Percentiles rank a stretch among this genome's conserved stretches.
phyloP scores from a whole-genome alignment of 2,888 invertebrate species.

The Drosophila macrospina region DNA sequence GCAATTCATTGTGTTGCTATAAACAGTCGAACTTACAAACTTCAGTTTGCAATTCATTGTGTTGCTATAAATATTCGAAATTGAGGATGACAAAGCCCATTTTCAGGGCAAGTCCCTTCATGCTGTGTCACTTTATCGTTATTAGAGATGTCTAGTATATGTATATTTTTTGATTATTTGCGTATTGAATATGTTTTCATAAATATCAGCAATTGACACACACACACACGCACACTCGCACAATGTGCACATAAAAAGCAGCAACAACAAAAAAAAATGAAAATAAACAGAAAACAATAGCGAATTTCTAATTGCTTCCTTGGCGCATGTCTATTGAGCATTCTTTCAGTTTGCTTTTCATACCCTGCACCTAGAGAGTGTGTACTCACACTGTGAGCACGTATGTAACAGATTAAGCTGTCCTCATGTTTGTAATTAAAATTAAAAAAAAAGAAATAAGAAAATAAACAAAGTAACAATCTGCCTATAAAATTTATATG shows the following conservation, averaged over 20 bases:
- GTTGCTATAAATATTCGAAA: constrained; percentile 7
- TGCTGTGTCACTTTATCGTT: background rate
- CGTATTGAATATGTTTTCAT: constrained; percentile 45
- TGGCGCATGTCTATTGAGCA: constrained; percentile 39
- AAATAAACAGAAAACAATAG: constrained; percentile 42
- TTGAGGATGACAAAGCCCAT: constrained; percentile 26
- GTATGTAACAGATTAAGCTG: background rate
- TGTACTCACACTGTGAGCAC: background rate
- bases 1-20: constrained; percentile 12
- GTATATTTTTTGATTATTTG: constrained; percentile 45
- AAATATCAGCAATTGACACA: constrained; percentile 54
- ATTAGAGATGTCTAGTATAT: background rate
- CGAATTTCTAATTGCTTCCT: constrained; percentile 55
- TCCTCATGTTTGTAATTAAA: background rate
- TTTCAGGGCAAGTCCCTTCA: background rate
- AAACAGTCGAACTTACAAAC: background rate
- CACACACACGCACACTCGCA: constrained; percentile 9
- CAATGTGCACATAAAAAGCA: constrained; percentile 20
- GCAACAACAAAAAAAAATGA: constrained; percentile 3
- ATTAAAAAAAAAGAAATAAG: background rate
- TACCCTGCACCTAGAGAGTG: constrained; percentile 22
- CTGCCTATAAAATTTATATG: constrained; percentile 2
- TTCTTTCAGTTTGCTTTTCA: constrained; percentile 20
- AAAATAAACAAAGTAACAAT: constrained; percentile 1
- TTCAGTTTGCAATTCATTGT: constrained; percentile 2